These are phyloP conservation scores for cattle (Bos taurus) DNA, from an alignment of 2,113 vertebrate genomes.

Conservation along the genomic window ARS-UCD2.0 NC_037340.1:58424001-58424500, in stretches of 20 bases:
- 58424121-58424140: background rate
- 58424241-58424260: rapidly evolving
- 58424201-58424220: too few relatives aligned
- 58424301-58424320: background rate
- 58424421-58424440: background rate
- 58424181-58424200: background rate
- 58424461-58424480: background rate
- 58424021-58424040: background rate
- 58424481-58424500: background rate
- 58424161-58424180: background rate
- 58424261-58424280: background rate
- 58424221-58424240: background rate
- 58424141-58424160: background rate
- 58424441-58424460: background rate
- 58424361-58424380: background rate
- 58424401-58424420: rapidly evolving
- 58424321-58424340: rapidly evolving
- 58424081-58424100: background rate
- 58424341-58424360: rapidly evolving
- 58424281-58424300: rapidly evolving
- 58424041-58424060: background rate
- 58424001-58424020: background rate
- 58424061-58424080: background rate
- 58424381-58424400: background rate
- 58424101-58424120: rapidly evolving